Evolutionary conservation across 23 tunicate species (phyloP).

Genomic region (Oikopleura vanhoeffeni): DNA sequence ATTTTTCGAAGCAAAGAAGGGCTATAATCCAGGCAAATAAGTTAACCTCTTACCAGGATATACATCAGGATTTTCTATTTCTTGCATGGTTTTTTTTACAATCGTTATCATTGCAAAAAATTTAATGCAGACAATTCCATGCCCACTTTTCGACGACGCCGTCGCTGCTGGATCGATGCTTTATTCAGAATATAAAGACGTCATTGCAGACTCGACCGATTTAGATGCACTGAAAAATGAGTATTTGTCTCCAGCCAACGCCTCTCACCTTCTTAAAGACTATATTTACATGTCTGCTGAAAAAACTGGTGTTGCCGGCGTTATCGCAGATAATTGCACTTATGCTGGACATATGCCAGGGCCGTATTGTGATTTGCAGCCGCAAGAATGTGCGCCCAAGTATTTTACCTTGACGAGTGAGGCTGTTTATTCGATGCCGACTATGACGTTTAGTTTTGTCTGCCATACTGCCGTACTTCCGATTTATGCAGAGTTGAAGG

Average conservation of each 20-base stretch:
- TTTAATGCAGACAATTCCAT: background rate
- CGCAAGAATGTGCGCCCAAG: background rate
- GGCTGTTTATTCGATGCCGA: conserved; percentile 62
- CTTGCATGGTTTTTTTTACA: conserved; percentile 97
- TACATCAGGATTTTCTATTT: conserved; percentile 88
- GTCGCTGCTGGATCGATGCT: background rate
- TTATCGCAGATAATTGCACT: background rate
- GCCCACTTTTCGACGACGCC: conserved; percentile 3
- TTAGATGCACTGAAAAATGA: background rate
- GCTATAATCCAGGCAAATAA: too few relatives aligned
- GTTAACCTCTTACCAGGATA: too few relatives aligned
- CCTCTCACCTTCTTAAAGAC: background rate
- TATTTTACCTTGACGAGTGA: background rate
- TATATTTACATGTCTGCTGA: background rate
- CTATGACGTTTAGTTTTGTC: conserved; percentile 95
- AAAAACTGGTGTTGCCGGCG: background rate
- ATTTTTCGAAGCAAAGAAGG: too few relatives aligned
- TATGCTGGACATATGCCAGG: background rate
- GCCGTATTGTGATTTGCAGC: background rate
- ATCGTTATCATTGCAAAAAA: conserved; percentile 33
- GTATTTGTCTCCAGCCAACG: background rate
- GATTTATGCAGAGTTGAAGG: conserved; percentile 79
- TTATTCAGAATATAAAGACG: background rate
- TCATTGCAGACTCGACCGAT: background rate
- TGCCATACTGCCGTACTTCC: conserved; percentile 97